phyloP scores from a whole-genome alignment of 2,797 vertebrate genomes.

The Cryptoblepharus egeriae region DNA sequence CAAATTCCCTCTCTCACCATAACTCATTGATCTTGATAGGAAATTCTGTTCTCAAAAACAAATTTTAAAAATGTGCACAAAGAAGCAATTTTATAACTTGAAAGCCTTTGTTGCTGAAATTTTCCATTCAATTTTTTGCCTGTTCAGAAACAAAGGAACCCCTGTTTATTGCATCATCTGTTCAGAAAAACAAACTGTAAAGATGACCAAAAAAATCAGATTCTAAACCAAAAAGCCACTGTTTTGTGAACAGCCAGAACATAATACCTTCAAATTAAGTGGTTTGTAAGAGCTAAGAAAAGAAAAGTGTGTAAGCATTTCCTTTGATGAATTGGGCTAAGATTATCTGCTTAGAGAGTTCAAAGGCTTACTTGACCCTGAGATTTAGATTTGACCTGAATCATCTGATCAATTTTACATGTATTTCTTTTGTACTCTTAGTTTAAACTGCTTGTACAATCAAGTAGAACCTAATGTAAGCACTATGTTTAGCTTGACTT shows the following conservation, averaged over 20 bases:
- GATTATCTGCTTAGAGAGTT: constrained; percentile 72
- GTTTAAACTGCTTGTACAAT: constrained; percentile 56
- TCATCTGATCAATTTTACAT: constrained; percentile 68
- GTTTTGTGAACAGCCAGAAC: constrained; percentile 62
- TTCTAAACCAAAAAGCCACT: constrained; percentile 54
- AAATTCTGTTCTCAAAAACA: constrained; percentile 28
- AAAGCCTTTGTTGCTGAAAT: not conserved
- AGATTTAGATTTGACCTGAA: constrained; percentile 71
- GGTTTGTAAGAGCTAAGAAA: constrained; percentile 67
- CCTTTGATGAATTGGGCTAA: constrained; percentile 70
- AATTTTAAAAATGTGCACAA: constrained; percentile 1
- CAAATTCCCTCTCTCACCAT: not conserved
- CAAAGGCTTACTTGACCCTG: constrained; percentile 75
- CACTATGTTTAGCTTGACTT: constrained; percentile 57
- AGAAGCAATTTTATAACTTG: not conserved
- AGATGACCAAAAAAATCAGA: not conserved
- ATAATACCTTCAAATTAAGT: constrained; percentile 72
- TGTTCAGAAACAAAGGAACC: not conserved
- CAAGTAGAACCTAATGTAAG: constrained; percentile 52
- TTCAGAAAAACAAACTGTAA: constrained; percentile 1
- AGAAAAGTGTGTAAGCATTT: constrained; percentile 60
- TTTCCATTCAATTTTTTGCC: not conserved
- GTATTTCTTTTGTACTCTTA: constrained; percentile 70
- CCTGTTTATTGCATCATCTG: not conserved
- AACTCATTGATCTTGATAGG: not conserved